phyloP scores from a whole-genome alignment of 2,888 invertebrate species.

The Aphidius colemani region DNA sequence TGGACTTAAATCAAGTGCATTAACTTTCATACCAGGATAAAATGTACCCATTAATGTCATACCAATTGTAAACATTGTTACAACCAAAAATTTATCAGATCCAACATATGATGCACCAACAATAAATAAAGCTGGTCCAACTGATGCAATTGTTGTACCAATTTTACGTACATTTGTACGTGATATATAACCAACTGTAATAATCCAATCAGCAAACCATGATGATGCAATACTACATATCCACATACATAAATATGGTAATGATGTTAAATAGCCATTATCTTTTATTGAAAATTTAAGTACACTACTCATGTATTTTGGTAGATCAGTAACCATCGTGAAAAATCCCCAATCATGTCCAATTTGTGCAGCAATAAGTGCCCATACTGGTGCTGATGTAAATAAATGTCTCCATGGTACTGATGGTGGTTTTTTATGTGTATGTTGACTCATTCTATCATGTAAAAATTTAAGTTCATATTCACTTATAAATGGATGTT shows the following conservation, averaged over 20 bases:
- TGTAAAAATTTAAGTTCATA: conserved; percentile 50
- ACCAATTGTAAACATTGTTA: conserved; percentile 59
- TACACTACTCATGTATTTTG: conserved; percentile 59
- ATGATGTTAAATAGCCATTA: conserved; percentile 59
- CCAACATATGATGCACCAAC: conserved; percentile 61
- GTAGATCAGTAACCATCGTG: conserved; percentile 56
- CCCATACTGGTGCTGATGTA: conserved; percentile 72
- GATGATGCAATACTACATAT: conserved; percentile 55
- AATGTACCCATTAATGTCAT: conserved; percentile 63
- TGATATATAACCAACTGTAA: conserved; percentile 49
- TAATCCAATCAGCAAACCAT: conserved; percentile 58
- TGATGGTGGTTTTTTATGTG: conserved; percentile 47
- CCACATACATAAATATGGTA: conserved; percentile 62
- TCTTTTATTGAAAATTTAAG: conserved; percentile 57
- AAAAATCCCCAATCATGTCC: conserved; percentile 59
- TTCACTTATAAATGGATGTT: conserved; percentile 58
- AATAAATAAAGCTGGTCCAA: conserved; percentile 62
- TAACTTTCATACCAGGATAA: conserved; percentile 62
- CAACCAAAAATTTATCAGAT: conserved; percentile 57
- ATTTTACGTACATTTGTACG: conserved; percentile 60
- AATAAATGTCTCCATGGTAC: conserved; percentile 53
- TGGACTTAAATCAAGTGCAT: conserved; percentile 61
- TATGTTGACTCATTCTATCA: conserved; percentile 52
- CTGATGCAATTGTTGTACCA: conserved; percentile 61
- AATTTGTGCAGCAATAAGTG: conserved; percentile 69